These are phyloP conservation scores for Cryptotermes secundus DNA, from an alignment of 1,140 invertebrate species.

Conservation along the genomic window DNA sequence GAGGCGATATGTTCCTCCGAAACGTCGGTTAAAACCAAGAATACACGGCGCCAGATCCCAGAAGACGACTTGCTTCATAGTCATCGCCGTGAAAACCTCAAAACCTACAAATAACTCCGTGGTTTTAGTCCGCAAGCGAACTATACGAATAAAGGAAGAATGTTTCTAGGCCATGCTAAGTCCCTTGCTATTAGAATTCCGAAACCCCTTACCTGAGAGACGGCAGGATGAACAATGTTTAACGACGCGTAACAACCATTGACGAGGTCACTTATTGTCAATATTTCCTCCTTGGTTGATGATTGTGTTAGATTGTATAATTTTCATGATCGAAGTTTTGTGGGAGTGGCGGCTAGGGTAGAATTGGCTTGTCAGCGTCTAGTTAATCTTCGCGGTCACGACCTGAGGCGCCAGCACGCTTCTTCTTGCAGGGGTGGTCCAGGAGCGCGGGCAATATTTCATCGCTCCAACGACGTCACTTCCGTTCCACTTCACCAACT, in stretches of 20 bases:
- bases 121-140: too few species aligned
- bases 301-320: slow-evolving; percentile 2
- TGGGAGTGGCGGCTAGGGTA: neutral
- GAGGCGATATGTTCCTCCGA: too few species aligned
- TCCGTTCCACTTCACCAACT: slow-evolving; percentile 2
- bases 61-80: too few species aligned
- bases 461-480: neutral
- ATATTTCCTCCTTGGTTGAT: neutral
- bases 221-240: neutral
- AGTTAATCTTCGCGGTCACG: neutral
- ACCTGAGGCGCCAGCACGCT: neutral
- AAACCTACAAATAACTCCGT: too few species aligned
- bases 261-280: neutral
- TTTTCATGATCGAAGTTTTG: neutral
- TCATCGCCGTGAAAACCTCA: too few species aligned
- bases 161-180: too few species aligned
- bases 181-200: too few species aligned
- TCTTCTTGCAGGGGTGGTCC: slow-evolving; percentile 7
- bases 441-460: neutral
- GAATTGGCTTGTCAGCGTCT: too few species aligned
- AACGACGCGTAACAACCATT: neutral
- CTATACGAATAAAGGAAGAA: too few species aligned
- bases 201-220: too few species aligned
- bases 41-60: too few species aligned
- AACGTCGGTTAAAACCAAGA: too few species aligned